phyloP scores from a whole-genome alignment of 2,797 vertebrate species.

The Poecilia picta region DNA sequence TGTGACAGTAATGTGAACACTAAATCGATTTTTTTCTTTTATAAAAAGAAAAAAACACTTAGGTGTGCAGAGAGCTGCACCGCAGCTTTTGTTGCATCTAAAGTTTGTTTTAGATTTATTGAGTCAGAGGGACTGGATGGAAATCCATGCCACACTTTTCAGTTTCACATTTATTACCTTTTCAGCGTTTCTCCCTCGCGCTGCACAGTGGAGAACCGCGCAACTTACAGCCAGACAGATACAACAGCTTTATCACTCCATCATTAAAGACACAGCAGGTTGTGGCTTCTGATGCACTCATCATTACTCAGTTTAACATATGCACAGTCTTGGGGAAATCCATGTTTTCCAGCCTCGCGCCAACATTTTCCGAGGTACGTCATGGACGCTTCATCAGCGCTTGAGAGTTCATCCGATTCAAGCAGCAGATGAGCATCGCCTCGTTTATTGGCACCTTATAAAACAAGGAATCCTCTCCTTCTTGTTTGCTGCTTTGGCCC shows the following conservation, averaged over 20 bases:
- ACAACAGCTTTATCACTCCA: not conserved
- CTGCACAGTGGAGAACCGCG: not conserved
- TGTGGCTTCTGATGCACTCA: not conserved
- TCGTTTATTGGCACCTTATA: conserved; percentile 41
- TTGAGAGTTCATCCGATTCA: conserved; percentile 48
- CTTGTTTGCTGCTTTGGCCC: conserved; percentile 29
- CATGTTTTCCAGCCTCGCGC: not conserved
- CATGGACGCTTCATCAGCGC: conserved; percentile 10
- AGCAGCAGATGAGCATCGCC: conserved; percentile 39
- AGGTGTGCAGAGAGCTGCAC: not conserved
- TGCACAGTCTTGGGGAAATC: not conserved
- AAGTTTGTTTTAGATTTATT: not conserved
- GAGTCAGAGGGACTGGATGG: not conserved
- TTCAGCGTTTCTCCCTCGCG: not conserved
- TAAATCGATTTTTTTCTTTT: not conserved
- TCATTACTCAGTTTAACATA: not conserved
- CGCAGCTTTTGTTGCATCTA: not conserved
- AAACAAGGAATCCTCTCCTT: conserved; percentile 40
- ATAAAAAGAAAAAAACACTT: not conserved
- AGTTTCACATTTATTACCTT: not conserved
- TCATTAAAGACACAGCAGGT: not conserved
- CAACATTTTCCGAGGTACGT: conserved; percentile 1
- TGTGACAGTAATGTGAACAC: not conserved
- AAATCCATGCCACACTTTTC: not conserved
- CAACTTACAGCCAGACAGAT: not conserved